phyloP scores from a whole-genome alignment of 2,797 vertebrate species.

The Valencia hispanica region DNA sequence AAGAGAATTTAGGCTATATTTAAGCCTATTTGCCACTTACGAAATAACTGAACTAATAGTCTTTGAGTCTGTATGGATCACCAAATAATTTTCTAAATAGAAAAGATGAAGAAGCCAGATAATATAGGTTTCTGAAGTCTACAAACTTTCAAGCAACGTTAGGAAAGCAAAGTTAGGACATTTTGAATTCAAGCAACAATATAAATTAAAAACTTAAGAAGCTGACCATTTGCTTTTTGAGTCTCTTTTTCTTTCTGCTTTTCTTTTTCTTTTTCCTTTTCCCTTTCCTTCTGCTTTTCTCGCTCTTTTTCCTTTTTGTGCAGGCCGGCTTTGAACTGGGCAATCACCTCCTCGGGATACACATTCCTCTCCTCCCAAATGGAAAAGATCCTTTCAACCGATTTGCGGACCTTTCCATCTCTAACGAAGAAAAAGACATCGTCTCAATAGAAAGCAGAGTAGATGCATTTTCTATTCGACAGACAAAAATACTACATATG shows the following conservation, averaged over 20 bases:
- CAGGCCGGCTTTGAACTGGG: slow-evolving; percentile 85
- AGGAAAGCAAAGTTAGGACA: not conserved
- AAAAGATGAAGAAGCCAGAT: not conserved
- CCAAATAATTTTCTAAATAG: not conserved
- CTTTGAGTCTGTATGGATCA: not conserved
- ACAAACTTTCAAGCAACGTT: not conserved
- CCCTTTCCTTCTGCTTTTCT: slow-evolving; percentile 44
- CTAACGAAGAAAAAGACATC: slow-evolving; percentile 65
- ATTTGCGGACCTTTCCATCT: slow-evolving; percentile 92
- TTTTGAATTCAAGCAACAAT: not conserved
- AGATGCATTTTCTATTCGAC: not conserved
- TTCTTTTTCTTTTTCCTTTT: slow-evolving; percentile 48
- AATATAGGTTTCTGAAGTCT: not conserved
- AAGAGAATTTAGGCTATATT: not conserved
- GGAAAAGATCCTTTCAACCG: slow-evolving; percentile 93
- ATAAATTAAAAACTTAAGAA: slow-evolving; percentile 6
- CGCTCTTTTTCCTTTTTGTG: slow-evolving; percentile 84
- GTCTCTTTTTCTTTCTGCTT: slow-evolving; percentile 55
- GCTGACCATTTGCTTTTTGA: slow-evolving; percentile 62
- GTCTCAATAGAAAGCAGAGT: not conserved
- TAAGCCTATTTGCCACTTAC: not conserved
- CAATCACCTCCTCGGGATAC: slow-evolving; percentile 92
- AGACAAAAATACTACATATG: not conserved
- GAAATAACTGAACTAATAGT: not conserved
- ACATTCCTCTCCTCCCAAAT: slow-evolving; percentile 98